Conservation (phyloP, 2,888 invertebrate species). For the Ditula angustiorana region DNA sequence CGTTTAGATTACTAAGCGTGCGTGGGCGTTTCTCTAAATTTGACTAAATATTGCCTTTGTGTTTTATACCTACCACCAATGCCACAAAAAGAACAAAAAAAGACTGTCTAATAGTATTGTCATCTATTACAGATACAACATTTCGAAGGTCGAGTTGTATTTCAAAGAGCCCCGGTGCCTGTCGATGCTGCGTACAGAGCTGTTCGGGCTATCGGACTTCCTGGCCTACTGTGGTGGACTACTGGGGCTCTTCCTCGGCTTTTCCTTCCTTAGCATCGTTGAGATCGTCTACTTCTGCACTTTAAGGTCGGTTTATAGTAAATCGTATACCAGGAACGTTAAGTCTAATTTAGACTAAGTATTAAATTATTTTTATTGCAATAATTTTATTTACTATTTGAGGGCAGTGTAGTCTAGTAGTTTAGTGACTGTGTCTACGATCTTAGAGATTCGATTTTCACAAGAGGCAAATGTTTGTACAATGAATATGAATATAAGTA, state of each 20-base stretch:
- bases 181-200: constrained; percentile 83
- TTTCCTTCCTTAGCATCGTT: constrained; percentile 83
- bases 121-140: constrained; percentile 49
- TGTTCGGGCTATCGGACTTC: constrained; percentile 84
- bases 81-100: background rate
- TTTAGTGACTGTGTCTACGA: no score
- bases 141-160: constrained; percentile 74
- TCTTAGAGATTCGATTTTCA: no score
- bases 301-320: background rate
- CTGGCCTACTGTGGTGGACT: constrained; percentile 85
- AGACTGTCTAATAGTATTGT: background rate
- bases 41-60: no score
- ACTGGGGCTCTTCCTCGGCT: constrained; percentile 84
- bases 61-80: no score
- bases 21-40: no score
- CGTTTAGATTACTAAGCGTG: no score
- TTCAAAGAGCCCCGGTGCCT: constrained; percentile 84
- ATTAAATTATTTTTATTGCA: no score
- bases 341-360: no score
- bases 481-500: no score
- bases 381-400: no score
- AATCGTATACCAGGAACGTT: background rate
- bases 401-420: no score
- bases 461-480: no score
- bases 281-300: constrained; percentile 82